Percentiles rank a stretch among this genome's conserved stretches.
Conservation (phyloP, 2,888 invertebrate species). For the Lydus trimaculatus region DNA sequence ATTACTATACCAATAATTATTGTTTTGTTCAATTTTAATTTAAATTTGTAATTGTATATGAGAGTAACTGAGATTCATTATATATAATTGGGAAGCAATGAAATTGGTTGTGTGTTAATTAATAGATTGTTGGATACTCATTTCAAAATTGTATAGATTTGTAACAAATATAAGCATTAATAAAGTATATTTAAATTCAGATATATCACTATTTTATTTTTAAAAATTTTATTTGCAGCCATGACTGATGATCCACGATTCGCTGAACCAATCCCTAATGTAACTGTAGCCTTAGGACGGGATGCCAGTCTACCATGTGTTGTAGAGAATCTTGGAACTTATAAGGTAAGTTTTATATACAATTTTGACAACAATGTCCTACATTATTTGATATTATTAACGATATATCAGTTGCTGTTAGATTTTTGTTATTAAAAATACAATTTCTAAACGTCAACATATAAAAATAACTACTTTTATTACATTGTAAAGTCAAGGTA, state of each 20-base stretch:
- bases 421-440: conserved; percentile 27
- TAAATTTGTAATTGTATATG: conserved; percentile 8
- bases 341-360: conserved; percentile 70
- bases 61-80: conserved; percentile 4
- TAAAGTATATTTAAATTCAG: background rate
- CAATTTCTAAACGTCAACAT: conserved; percentile 21
- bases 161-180: background rate
- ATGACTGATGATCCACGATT: conserved; percentile 88
- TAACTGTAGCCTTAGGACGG: conserved; percentile 88
- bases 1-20: background rate
- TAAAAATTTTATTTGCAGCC: conserved; percentile 64
- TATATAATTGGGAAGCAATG: conserved; percentile 7
- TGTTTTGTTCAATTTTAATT: conserved; percentile 1
- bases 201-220: background rate
- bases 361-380: background rate
- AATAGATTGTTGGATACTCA: background rate
- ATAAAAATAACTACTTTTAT: background rate
- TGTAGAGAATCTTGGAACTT: conserved; percentile 87
- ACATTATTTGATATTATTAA: conserved; percentile 20
- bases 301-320: conserved; percentile 91
- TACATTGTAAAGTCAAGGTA: too few relatives aligned
- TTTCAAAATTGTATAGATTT: background rate
- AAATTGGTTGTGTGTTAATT: conserved; percentile 1
- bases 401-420: conserved; percentile 12
- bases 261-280: conserved; percentile 90